Conservation (phyloP, 2,888 invertebrate genomes). For the Drosophila vallismaia region DNA sequence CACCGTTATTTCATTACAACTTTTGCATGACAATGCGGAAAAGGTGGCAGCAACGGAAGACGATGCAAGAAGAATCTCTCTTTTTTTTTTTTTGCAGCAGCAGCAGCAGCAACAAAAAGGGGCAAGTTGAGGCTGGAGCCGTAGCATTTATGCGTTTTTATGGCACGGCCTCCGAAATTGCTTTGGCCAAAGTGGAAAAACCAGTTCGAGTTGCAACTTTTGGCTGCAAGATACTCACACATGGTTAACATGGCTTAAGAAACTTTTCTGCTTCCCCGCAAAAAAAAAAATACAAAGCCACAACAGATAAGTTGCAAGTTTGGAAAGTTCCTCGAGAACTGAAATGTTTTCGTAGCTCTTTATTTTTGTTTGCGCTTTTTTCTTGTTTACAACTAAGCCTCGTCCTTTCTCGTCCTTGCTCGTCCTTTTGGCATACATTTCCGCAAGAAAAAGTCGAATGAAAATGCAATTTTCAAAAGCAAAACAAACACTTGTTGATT, state of each 20-base stretch:
- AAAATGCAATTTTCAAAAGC: constrained; percentile 56
- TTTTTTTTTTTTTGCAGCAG: too few relatives aligned
- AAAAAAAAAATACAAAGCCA: constrained; percentile 38
- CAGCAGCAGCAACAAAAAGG: neutral
- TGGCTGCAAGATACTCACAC: constrained; percentile 60
- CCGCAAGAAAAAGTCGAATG: constrained; percentile 44
- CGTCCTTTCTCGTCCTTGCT: neutral
- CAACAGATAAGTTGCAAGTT: constrained; percentile 80
- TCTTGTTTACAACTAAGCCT: constrained; percentile 24
- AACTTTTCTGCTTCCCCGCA: constrained; percentile 57
- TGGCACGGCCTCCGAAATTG: constrained; percentile 68
- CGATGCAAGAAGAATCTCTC: constrained; percentile 4
- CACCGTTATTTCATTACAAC: constrained; percentile 78
- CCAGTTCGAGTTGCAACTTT: constrained; percentile 70
- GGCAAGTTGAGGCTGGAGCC: constrained; percentile 8
- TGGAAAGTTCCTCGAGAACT: constrained; percentile 68
- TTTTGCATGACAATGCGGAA: constrained; percentile 77
- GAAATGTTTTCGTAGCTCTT: constrained; percentile 72
- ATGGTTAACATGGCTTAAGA: constrained; percentile 79
- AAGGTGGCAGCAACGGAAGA: constrained; percentile 3
- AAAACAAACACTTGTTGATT: constrained; percentile 64
- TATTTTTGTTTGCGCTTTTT: constrained; percentile 50
- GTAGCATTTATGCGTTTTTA: constrained; percentile 52
- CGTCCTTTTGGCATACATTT: constrained; percentile 54
- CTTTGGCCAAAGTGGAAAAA: constrained; percentile 79